A percentile compares a stretch with the other conserved stretches of the same genome.
These are phyloP conservation scores for Rhabdomys pumilio DNA, from an alignment of 2,797 vertebrate genomes.

Conservation along the genomic window DNA sequence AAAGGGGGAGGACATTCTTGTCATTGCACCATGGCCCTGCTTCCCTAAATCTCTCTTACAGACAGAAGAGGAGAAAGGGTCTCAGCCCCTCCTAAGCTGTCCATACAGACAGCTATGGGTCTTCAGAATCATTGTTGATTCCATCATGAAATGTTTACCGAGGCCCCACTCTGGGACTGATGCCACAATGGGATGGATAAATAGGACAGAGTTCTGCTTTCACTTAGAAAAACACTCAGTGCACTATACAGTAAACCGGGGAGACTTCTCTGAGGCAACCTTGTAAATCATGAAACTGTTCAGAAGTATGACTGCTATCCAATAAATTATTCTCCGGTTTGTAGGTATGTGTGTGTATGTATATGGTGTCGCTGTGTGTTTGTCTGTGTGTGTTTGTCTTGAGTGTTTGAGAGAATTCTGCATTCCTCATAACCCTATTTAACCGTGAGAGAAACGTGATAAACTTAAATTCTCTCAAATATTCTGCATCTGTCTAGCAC, in stretches of 20 bases:
- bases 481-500: neutral
- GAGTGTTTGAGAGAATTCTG: conserved; percentile 10
- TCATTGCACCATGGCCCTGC: no score
- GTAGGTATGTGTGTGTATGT: neutral
- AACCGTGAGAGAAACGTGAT: neutral
- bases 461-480: conserved; percentile 20
- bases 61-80: neutral
- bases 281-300: neutral
- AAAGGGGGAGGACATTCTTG: neutral
- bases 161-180: neutral
- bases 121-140: neutral
- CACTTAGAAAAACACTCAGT: neutral
- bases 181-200: neutral
- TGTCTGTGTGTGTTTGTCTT: neutral
- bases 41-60: neutral
- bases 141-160: neutral
- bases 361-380: neutral
- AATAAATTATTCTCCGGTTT: neutral
- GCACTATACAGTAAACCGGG: neutral
- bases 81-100: neutral
- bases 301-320: neutral
- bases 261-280: neutral
- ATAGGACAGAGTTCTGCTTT: neutral
- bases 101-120: neutral
- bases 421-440: neutral